Evolutionary conservation across 2,888 invertebrate genomes (phyloP).

Genomic region (Sinhomidia bicolor): DNA sequence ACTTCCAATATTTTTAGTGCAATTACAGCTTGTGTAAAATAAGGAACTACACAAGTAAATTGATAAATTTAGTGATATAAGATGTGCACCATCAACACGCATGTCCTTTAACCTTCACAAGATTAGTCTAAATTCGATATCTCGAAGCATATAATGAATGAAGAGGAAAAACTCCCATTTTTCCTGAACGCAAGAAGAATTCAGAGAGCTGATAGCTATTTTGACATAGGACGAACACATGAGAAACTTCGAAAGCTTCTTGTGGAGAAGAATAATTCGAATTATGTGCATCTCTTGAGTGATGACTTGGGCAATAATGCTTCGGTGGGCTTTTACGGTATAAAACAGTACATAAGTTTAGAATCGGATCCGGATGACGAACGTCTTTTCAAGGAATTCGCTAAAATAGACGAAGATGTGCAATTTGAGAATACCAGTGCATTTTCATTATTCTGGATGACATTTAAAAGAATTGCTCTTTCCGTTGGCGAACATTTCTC

Average conservation of each 20-base stretch:
- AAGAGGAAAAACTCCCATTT: conserved; percentile 56
- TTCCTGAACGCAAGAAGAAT: conserved; percentile 63
- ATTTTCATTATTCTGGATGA: conserved; percentile 56
- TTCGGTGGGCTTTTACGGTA: conserved; percentile 37
- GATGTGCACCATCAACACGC: background rate
- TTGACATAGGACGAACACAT: conserved; percentile 49
- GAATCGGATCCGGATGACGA: conserved; percentile 10
- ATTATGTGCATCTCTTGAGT: background rate
- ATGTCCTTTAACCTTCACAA: background rate
- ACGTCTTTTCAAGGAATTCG: background rate
- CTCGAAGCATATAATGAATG: conserved; percentile 49
- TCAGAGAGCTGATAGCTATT: conserved; percentile 63
- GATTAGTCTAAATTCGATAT: background rate
- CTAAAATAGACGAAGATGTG: conserved; percentile 47
- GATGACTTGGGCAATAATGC: background rate
- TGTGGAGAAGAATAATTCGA: background rate
- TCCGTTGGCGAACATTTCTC: conserved; percentile 23
- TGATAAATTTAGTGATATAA: background rate
- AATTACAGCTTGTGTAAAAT: too few relatives aligned
- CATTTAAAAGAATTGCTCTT: conserved; percentile 51
- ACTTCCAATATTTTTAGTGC: too few relatives aligned
- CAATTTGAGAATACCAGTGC: conserved; percentile 46
- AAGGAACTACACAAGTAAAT: too few relatives aligned
- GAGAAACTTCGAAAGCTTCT: conserved; percentile 40
- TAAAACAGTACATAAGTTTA: conserved; percentile 30